Conservation (phyloP, 2,113 vertebrate species). For the Fukomys damarensis region DNA sequence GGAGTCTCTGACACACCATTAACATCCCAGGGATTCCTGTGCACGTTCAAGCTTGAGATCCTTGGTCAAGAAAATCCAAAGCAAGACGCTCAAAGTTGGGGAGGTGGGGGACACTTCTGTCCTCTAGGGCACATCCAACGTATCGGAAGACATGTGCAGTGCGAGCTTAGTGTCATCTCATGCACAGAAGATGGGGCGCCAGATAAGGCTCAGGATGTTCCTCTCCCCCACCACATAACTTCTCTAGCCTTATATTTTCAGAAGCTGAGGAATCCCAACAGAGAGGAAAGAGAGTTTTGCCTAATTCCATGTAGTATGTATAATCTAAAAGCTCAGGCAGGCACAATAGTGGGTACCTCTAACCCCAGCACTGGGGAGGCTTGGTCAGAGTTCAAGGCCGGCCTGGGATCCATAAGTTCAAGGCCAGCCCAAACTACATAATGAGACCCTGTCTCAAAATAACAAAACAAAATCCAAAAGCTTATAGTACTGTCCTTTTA, state of each 20-base stretch:
- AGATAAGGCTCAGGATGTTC: neutral
- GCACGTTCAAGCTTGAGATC: neutral
- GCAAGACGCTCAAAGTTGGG: neutral
- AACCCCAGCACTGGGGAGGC: neutral
- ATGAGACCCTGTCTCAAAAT: neutral
- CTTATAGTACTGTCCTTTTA: neutral
- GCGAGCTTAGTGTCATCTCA: neutral
- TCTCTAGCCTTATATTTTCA: neutral
- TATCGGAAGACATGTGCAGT: neutral
- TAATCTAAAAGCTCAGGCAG: neutral
- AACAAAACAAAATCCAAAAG: neutral
- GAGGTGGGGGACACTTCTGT: neutral
- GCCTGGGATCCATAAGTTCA: neutral
- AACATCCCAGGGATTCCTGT: neutral
- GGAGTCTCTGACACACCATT: too few species aligned
- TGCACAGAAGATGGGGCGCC: neutral
- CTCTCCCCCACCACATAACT: neutral
- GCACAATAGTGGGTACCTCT: neutral
- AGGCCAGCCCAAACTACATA: neutral
- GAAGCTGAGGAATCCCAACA: neutral
- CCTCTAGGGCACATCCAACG: neutral
- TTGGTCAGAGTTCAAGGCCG: neutral
- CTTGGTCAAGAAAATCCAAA: neutral
- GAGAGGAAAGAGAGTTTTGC: neutral
- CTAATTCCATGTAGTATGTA: neutral